Conservation (phyloP, 2,797 vertebrate genomes). For the Cygnus olor region DNA sequence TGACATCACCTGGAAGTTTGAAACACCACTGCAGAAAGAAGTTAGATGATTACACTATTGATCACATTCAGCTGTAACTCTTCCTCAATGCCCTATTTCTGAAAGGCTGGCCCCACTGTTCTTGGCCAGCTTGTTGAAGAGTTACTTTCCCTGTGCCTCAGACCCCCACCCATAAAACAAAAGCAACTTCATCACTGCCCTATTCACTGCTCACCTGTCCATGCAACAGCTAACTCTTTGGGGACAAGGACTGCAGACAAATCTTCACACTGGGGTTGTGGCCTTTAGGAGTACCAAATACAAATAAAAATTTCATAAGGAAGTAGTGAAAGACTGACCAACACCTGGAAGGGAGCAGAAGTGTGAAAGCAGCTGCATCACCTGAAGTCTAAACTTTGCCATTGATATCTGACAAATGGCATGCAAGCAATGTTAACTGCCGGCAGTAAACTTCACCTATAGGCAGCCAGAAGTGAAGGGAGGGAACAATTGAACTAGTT, state of each 20-base stretch:
- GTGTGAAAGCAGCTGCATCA: not conserved
- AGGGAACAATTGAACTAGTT: not conserved
- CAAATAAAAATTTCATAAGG: not conserved
- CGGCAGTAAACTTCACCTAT: not conserved
- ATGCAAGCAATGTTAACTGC: not conserved
- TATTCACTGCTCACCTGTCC: not conserved
- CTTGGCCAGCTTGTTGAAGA: not conserved
- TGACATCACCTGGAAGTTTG: not conserved
- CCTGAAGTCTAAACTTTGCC: not conserved
- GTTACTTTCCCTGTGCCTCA: not conserved
- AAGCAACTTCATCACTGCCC: not conserved
- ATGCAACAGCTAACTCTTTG: not conserved
- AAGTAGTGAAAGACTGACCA: not conserved
- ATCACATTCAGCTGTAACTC: not conserved
- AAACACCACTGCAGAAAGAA: not conserved
- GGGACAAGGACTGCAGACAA: not conserved
- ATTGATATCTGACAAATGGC: slow-evolving; percentile 3
- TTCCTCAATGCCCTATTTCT: not conserved
- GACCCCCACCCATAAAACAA: not conserved
- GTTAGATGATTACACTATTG: not conserved
- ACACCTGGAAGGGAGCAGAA: not conserved
- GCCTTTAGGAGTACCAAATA: not conserved
- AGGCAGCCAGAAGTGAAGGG: not conserved
- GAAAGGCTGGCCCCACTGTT: not conserved
- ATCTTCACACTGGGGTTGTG: not conserved